Evolutionary conservation across 1,140 invertebrate genomes (phyloP).

Genomic region (Goniozus legneri): DNA sequence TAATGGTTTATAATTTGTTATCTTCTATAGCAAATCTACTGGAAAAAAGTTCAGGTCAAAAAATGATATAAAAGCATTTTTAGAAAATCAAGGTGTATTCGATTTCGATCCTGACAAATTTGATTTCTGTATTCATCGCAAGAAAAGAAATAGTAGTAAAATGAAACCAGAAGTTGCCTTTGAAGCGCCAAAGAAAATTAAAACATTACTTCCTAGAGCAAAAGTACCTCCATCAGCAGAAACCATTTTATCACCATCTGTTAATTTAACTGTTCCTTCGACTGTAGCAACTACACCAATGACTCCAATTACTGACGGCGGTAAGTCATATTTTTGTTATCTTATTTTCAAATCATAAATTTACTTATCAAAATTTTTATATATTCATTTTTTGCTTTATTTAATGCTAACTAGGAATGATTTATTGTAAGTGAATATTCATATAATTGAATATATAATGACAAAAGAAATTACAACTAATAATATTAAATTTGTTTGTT

Average conservation of each 20-base stretch:
- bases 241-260: constrained; percentile 11
- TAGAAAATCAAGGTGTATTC: constrained; percentile 41
- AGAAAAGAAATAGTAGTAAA: constrained; percentile 30
- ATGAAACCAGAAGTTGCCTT: constrained; percentile 26
- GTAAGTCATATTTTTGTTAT: constrained; percentile 21
- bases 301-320: constrained; percentile 31
- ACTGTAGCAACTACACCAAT: constrained; percentile 21
- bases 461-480: neutral
- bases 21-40: constrained; percentile 37
- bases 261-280: constrained; percentile 9
- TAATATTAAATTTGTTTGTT: constrained; percentile 2
- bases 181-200: constrained; percentile 42
- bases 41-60: constrained; percentile 52
- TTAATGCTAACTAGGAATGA: constrained; percentile 25
- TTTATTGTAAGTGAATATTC: constrained; percentile 37
- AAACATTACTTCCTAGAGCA: constrained; percentile 46
- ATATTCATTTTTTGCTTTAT: constrained; percentile 17
- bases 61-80: constrained; percentile 49
- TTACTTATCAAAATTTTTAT: constrained; percentile 7
- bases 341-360: constrained; percentile 5
- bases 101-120: constrained; percentile 50
- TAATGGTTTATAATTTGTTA: constrained; percentile 9
- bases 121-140: constrained; percentile 52
- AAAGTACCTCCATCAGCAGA: constrained; percentile 26
- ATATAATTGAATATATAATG: constrained; percentile 2